These are phyloP conservation scores for Hypomecis atomaria DNA, from an alignment of 2,888 invertebrate species.

Conservation along the genomic window DNA sequence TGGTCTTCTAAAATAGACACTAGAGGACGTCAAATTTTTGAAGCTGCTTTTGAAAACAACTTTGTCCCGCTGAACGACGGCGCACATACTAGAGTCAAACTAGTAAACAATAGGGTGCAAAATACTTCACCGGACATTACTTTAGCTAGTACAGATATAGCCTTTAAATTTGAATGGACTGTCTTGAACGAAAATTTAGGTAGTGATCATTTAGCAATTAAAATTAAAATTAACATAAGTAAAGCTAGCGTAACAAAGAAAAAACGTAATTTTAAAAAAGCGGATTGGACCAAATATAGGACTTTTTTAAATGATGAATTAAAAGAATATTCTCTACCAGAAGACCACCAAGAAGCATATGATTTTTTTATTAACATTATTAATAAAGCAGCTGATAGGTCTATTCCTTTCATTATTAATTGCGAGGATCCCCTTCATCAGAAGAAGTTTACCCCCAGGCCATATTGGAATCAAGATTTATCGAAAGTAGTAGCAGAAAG, in stretches of 20 bases:
- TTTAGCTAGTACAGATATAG: conserved; percentile 24
- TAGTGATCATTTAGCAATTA: conserved; percentile 27
- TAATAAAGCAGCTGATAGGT: background rate
- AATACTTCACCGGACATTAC: conserved; percentile 30
- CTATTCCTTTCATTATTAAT: conserved; percentile 4
- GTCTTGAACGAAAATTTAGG: conserved; percentile 31
- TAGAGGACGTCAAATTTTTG: conserved; percentile 2
- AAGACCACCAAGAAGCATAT: background rate
- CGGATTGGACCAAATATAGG: background rate
- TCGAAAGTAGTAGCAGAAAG: conserved; percentile 42
- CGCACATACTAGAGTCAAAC: conserved; percentile 21
- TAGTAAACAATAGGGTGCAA: conserved; percentile 21
- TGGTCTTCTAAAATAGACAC: background rate
- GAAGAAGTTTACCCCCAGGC: conserved; percentile 41
- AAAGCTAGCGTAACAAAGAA: background rate
- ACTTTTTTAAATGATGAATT: background rate
- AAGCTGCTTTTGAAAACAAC: background rate
- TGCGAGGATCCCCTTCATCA: background rate
- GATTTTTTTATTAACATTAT: background rate
- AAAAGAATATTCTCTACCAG: background rate
- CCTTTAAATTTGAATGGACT: conserved; percentile 25
- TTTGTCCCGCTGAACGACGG: conserved; percentile 19
- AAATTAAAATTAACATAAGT: background rate
- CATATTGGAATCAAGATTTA: conserved; percentile 39
- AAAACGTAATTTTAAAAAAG: conserved; percentile 10